A percentile compares a stretch with the other conserved stretches of the same genome.
Evolutionary conservation across 1,140 invertebrate species (phyloP).

Genomic region (Rhagoletis pomonella): DNA sequence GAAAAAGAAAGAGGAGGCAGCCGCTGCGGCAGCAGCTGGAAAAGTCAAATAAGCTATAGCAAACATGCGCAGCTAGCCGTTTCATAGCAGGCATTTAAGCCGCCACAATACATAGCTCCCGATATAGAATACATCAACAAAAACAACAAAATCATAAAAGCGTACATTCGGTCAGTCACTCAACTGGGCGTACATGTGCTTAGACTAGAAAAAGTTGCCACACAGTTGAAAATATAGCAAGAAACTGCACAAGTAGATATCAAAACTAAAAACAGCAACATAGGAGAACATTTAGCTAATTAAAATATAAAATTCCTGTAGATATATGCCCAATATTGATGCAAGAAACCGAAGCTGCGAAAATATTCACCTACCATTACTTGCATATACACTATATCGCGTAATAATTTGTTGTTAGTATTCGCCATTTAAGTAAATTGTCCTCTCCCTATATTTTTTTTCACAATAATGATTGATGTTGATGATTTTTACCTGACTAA

Average conservation of each 20-base stretch:
- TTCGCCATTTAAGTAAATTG: background rate
- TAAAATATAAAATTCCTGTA: background rate
- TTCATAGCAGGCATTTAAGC: slow-evolving; percentile 50
- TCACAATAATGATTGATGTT: slow-evolving; percentile 2
- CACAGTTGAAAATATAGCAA: background rate
- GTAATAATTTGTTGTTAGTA: background rate
- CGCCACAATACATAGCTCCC: background rate
- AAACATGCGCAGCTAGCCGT: slow-evolving; percentile 9
- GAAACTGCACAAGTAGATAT: background rate
- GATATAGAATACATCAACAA: background rate
- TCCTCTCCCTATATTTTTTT: background rate
- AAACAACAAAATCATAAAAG: background rate
- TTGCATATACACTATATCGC: background rate
- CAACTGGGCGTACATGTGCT: background rate
- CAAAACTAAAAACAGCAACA: too few species aligned
- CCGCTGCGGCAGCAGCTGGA: slow-evolving; percentile 64
- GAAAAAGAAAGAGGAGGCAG: slow-evolving; percentile 78
- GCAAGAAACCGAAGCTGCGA: background rate
- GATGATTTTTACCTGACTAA: slow-evolving; percentile 48
- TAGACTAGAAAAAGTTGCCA: background rate
- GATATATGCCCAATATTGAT: background rate
- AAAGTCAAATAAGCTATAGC: slow-evolving; percentile 57
- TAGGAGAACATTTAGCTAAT: background rate
- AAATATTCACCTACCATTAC: background rate
- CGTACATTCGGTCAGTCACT: background rate